Base-by-base conservation (phyloP, 2,888 invertebrate genomes). In the Neoascia interrupta region DNA sequence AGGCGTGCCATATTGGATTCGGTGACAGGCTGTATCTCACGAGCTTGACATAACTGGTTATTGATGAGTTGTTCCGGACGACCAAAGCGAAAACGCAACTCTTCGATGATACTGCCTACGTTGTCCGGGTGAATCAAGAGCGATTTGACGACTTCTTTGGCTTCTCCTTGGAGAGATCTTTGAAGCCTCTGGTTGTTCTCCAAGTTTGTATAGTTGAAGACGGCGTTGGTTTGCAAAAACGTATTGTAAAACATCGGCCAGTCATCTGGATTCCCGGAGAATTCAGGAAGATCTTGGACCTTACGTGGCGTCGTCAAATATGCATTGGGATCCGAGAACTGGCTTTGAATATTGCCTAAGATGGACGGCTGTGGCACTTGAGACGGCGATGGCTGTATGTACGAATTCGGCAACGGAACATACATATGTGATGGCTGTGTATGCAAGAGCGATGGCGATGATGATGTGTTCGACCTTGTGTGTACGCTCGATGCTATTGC, bases 181-280 rank as follows among this genome's bases (percentile, higher is more conserved):
- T 61, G 64, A 13, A 79, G 47, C 5, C 61, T 18, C 36, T 73
- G 49, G 43, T 54, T 49, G 13, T 79, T 81, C 51, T 79, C 70
- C 11, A 61, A 34, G 41, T 73, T 63, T 10, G 45, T 34, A 36
- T 63, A 49, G n/a, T n/a, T n/a, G n/a, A n/a, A n/a, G n/a, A n/a
- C n/a, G n/a, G n/a, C n/a, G n/a, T n/a, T n/a, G n/a, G n/a, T n/a
- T n/a, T n/a, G n/a, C n/a, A n/a, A n/a, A n/a, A n/a, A n/a, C n/a
- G n/a, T n/a, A n/a, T n/a, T 81, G 18, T 56, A 66, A 39, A 81
- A 76, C 53, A 76, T 31, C 16, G 81, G 68, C 81, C 81, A 81
- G 28, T 76, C 69, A 43, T 73, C 81, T 6, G 81, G 70, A 6
- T 53, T 56, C 8, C 81, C 81, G 53, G 64, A 39, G 43, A 81